These are phyloP conservation scores for Alosa alosa DNA, from an alignment of 2,113 vertebrate species.

Conservation along the genomic window DNA sequence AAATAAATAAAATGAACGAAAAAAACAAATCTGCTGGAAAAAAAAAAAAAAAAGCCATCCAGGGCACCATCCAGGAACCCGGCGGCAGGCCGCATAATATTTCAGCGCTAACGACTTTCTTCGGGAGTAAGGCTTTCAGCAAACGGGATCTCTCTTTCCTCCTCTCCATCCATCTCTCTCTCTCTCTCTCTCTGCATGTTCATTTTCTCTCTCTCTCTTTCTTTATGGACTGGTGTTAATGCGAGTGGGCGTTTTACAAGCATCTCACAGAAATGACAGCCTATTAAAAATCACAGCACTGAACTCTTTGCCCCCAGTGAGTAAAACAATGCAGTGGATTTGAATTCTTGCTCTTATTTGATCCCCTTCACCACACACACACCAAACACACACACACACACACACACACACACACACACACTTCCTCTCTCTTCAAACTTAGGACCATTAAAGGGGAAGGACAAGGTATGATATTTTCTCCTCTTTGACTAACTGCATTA, in stretches of 20 bases:
- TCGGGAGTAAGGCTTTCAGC: conserved; percentile 30
- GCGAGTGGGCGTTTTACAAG: conserved; percentile 29
- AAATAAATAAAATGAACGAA: not conserved
- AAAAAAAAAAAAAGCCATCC: not conserved
- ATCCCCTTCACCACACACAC: not conserved
- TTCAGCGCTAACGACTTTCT: conserved; percentile 35
- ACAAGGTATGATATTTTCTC: conserved; percentile 21
- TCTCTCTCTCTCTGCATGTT: not conserved
- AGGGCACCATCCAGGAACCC: not conserved
- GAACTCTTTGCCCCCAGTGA: conserved; percentile 20
- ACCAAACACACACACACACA: not conserved
- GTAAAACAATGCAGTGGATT: conserved; percentile 28
- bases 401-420: conserved; percentile 11
- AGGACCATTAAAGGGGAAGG: not conserved
- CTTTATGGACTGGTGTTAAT: conserved; percentile 44
- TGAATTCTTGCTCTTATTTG: not conserved
- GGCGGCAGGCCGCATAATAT: conserved; percentile 11
- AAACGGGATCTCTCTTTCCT: not conserved
- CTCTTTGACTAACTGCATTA: conserved; percentile 21
- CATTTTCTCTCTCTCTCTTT: conserved; percentile 1
- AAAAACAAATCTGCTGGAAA: not conserved
- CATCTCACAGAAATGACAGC: conserved; percentile 26
- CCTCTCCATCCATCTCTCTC: not conserved
- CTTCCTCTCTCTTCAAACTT: not conserved
- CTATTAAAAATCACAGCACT: conserved; percentile 32